A percentile compares a stretch with the other conserved stretches of the same genome.
Evolutionary conservation across 1,140 invertebrate species (phyloP).

Genomic region (Eupristina koningsbergeri): DNA sequence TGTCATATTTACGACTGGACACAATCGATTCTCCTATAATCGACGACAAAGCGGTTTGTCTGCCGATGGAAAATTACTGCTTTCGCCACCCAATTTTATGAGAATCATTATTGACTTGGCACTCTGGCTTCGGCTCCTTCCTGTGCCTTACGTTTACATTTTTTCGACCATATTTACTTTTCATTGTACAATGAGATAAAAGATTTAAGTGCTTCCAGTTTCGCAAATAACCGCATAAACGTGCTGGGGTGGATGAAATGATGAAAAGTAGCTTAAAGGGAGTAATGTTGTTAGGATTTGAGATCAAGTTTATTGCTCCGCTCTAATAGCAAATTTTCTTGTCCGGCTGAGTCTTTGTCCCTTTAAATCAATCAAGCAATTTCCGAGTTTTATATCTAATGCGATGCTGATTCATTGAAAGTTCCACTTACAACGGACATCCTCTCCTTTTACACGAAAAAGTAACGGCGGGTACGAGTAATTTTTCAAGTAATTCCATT

Average conservation of each 20-base stretch:
- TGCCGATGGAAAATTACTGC: not conserved
- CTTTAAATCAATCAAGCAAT: too few species aligned
- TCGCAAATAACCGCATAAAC: not conserved
- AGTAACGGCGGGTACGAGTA: too few species aligned
- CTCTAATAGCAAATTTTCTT: too few species aligned
- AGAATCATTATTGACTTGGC: constrained; percentile 4
- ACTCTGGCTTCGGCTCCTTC: not conserved
- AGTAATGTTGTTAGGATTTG: too few species aligned
- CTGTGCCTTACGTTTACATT: not conserved
- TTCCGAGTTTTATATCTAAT: too few species aligned
- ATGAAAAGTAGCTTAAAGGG: not conserved
- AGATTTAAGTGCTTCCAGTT: not conserved
- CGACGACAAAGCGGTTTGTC: not conserved
- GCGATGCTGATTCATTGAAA: too few species aligned
- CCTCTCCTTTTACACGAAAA: too few species aligned
- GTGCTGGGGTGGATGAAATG: not conserved
- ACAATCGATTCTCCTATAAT: not conserved
- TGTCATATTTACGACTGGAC: not conserved
- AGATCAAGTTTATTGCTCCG: too few species aligned
- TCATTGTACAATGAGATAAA: not conserved
- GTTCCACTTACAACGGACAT: too few species aligned
- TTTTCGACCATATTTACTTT: not conserved
- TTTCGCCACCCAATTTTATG: not conserved
- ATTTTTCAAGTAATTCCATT: too few species aligned
- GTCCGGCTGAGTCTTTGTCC: too few species aligned